A percentile compares a stretch with the other conserved stretches of the same genome.
These are phyloP conservation scores for Sus scrofa DNA, from an alignment of 2,113 vertebrate species.

Conservation along the genomic window DNA sequence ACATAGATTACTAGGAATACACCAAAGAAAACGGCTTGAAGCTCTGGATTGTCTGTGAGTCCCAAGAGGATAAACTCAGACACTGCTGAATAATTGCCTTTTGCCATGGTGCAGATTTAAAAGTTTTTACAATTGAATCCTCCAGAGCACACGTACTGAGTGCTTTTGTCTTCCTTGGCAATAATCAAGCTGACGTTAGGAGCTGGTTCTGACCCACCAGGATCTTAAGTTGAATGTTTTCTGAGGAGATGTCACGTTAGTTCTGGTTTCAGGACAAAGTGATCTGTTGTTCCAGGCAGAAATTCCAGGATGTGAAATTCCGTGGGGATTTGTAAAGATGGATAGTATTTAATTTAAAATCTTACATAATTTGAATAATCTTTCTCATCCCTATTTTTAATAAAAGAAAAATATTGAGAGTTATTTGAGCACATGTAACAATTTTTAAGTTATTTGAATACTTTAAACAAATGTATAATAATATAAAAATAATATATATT, in stretches of 20 bases:
- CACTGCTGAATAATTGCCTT: not conserved
- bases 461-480: too few relatives aligned
- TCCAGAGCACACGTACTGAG: not conserved
- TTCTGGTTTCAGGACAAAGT: not conserved
- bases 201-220: not conserved
- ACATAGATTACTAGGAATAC: constrained; percentile 47
- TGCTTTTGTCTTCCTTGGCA: not conserved
- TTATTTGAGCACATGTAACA: too few relatives aligned
- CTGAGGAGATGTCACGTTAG: not conserved
- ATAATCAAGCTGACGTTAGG: not conserved
- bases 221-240: not conserved
- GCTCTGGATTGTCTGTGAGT: constrained; percentile 42
- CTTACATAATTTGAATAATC: not conserved
- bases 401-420: too few relatives aligned
- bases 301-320: not conserved
- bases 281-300: not conserved
- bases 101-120: not conserved
- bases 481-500: too few relatives aligned
- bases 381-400: not conserved
- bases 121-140: fast-evolving
- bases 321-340: not conserved
- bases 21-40: constrained; percentile 43
- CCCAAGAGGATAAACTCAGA: constrained; percentile 57
- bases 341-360: not conserved
- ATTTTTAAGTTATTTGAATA: too few relatives aligned